phyloP scores from a whole-genome alignment of 2,888 invertebrate genomes.

The Ophioninae sp. region DNA sequence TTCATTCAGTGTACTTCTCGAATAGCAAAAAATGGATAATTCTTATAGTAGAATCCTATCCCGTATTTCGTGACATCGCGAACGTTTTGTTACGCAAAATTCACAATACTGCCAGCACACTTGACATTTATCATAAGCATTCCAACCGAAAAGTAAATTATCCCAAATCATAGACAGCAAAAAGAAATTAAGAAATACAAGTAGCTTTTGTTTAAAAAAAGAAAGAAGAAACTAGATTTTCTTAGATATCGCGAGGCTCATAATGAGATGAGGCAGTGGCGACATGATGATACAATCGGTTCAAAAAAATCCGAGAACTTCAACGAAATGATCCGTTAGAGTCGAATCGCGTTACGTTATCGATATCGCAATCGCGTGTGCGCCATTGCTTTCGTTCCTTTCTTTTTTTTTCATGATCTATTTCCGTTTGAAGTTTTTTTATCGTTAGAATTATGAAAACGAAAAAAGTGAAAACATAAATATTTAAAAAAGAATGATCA shows the following conservation, averaged over 20 bases:
- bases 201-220: not conserved
- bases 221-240: not conserved
- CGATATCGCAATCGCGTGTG: conserved; percentile 1
- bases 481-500: conserved; percentile 46
- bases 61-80: not conserved
- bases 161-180: too few species aligned
- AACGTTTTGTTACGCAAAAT: not conserved
- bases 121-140: not conserved
- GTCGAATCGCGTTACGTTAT: not conserved
- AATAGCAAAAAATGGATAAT: not conserved
- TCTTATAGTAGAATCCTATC: not conserved
- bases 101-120: not conserved
- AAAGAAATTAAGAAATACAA: not conserved
- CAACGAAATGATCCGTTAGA: conserved; percentile 2
- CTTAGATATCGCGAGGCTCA: conserved; percentile 69
- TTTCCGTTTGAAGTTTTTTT: conserved; percentile 1
- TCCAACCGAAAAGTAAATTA: not conserved
- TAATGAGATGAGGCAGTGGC: conserved; percentile 77
- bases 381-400: conserved; percentile 68
- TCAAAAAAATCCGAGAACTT: conserved; percentile 32
- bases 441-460: conserved; percentile 62
- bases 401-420: conserved; percentile 57
- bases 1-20: not conserved
- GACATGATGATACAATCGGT: conserved; percentile 62
- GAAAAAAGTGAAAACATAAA: not conserved